These are phyloP conservation scores for Falcunculus frontatus DNA, from an alignment of 2,113 vertebrate species.

Conservation along the genomic window DNA sequence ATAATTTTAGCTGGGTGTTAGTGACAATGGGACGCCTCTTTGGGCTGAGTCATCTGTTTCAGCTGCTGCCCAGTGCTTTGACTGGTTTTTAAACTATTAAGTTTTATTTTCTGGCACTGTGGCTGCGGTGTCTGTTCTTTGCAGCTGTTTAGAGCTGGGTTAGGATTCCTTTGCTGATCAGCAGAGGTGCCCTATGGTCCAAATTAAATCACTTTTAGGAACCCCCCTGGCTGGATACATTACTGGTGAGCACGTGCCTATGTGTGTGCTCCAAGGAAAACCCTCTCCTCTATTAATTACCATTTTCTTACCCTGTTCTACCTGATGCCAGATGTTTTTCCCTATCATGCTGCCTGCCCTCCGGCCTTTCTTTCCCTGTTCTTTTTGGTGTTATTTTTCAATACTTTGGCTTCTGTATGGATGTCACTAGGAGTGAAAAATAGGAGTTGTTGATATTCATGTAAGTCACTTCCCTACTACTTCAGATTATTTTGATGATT, in stretches of 20 bases:
- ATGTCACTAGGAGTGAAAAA: not conserved
- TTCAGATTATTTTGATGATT: constrained; percentile 37
- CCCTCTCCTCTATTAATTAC: not conserved
- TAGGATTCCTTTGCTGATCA: not conserved
- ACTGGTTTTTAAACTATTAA: not conserved
- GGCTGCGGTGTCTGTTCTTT: not conserved
- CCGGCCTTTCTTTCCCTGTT: not conserved
- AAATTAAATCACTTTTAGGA: not conserved
- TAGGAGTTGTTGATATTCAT: not conserved
- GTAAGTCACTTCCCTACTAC: not conserved
- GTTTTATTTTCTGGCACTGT: not conserved
- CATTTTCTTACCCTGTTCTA: not conserved
- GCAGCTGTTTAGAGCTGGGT: not conserved
- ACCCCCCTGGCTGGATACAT: not conserved
- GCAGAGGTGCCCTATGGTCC: not conserved
- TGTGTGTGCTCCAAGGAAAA: not conserved
- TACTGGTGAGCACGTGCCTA: accelerated
- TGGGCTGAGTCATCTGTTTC: not conserved
- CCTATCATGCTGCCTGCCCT: not conserved
- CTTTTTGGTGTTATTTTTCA: not conserved
- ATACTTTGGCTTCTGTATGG: not conserved
- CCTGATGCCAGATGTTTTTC: not conserved
- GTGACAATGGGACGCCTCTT: not conserved
- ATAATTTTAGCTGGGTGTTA: not conserved
- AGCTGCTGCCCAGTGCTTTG: not conserved